Evolutionary conservation across 2,797 vertebrate species (phyloP), one percentile per base, ranked within the genome.

Genomic region (Pelobates cultripes): DNA sequence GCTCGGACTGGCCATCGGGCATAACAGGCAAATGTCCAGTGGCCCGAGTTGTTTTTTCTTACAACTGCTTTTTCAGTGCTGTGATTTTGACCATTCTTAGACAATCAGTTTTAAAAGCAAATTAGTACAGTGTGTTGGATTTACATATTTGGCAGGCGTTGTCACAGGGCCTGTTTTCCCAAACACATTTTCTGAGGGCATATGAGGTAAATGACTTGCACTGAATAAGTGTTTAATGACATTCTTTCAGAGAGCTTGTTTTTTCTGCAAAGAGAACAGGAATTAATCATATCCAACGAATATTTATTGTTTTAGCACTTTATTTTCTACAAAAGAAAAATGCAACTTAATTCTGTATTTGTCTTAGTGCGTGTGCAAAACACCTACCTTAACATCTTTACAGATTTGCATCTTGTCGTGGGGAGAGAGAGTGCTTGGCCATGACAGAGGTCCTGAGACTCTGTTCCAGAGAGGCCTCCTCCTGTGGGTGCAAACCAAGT

Each of bases 71-170:
- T 40, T 43, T 12, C 9, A 68, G 13, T 68, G 7, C 41, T 68
- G 40, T 43, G 66, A 8, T 9, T 68, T 10, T 68, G 12, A 61
- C 12, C 12, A 61, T 14, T 61, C 57, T 10, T 61, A 61, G 57
- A 61, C 68, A 17, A 2, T 45, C 43, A 5, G 68, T 45, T 70
- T 70, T 3, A 15, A 44, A 44, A 70, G 40, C n/a, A 68, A 57
- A 77, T 53, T 10, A 17, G 44, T 15, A 15, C 17, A 72, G 70
- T 71, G 43, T 72, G 69, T 17, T 42, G 6, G 51, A 61, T 8
- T 60, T 44, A 7, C 5, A 13, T 70, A 70, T 61, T 78, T 74
- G 72, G 72, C 72, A 74, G 55, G 61, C 53, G n/a, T 61, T 74
- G 53, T 41, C 40, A 43, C 41, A 61, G 41, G 9, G 72, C 42